Evolutionary conservation across 2,797 vertebrate species (phyloP), one percentile per base, ranked within the genome.

Genomic region (Steatocranus sp.): DNA sequence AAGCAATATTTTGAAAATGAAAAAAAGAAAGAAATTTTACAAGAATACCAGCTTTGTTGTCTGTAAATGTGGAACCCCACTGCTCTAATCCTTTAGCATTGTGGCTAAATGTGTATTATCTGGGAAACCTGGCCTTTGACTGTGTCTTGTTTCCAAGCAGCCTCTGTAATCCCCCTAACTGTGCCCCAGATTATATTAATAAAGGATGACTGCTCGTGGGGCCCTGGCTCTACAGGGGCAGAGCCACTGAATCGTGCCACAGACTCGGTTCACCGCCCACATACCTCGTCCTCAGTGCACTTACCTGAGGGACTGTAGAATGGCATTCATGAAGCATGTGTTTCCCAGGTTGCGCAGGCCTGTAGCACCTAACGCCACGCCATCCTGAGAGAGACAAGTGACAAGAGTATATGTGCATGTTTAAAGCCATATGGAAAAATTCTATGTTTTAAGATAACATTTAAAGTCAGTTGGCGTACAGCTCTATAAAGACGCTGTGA

Each of bases 291-390:
- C 70, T 79, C 41, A 63, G 75, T 14, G 48, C 73, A 78, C 90
- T 94, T 96, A 99, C 99, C 99, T 98, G 95, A 99, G 98, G 0
- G 99, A 99, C 95, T 99, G 99, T 73, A 99, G 97, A 86, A 99
- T 99, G 43, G 99, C 99, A 2, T 99, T 99, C 98, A 99, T 99
- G 92, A 99, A 99, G 93, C 98, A 99, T 0, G 99, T 99, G 92
- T 99, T 99, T 74, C 99, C 99, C 83, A 99, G 91, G 91, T 99
- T 99, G 76, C 98, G 96, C 34, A 99, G 96, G 83, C 99, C 99
- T 14, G 98, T 99, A 58, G 98, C 98, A 88, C 97, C 97, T 34
- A 97, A 93, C 82, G 96, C 96, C 41, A 94, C 88, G 36, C 96
- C 97, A 61, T 97, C 97, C 99, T 99, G 83, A 18, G 79, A 94